Evolutionary conservation across 2,113 vertebrate genomes (phyloP), one percentile per base, ranked within the genome.

Genomic region (Polypterus senegalus): DNA sequence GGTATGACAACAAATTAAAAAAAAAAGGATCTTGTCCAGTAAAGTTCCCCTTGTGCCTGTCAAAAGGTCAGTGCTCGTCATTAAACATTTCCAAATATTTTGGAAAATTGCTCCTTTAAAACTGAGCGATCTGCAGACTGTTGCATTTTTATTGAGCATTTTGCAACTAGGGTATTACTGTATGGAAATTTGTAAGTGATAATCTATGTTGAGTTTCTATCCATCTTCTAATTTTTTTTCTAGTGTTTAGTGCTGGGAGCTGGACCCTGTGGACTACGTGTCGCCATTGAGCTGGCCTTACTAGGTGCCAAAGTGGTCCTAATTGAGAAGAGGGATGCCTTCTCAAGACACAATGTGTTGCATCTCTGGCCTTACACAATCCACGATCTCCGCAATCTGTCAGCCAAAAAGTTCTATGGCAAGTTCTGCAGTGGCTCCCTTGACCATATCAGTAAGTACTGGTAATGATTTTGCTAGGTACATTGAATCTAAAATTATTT

Each of bases 361-460:
- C 94, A 98, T 70, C 87, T 98, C 67, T 98, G 94, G 94, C 92
- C 91, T 47, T 98, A 79, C 80, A 97, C 92, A 71, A 97, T 98
- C 68, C 86, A 77, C 0, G 94, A 98, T 77, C 85, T 98, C 53
- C 81, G 86, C 1, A 84, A 77, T 0, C 85, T 98, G 0, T 90
- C 89, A 0, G 94, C 94, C 70, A 98, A 98, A 79, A 97, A 90
- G 76, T 96, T 98, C 73, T 94, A 95, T 0, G 92, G 94, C 4
- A 90, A 84, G 68, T 98, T 98, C 85, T 95, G 94, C 77, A 81
- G 80, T 0, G 93, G 94, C 43, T 77, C 84, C 0, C 77, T 97
- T 73, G 92, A 98, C 75, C 94, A 98, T 76, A 90, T 97, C 81
- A 92, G 94, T 97, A 74, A 91, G 94, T 69, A 9, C 27, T 27